Evolutionary conservation across 2,888 invertebrate genomes (phyloP).

Genomic region (Oxytorus armatus): DNA sequence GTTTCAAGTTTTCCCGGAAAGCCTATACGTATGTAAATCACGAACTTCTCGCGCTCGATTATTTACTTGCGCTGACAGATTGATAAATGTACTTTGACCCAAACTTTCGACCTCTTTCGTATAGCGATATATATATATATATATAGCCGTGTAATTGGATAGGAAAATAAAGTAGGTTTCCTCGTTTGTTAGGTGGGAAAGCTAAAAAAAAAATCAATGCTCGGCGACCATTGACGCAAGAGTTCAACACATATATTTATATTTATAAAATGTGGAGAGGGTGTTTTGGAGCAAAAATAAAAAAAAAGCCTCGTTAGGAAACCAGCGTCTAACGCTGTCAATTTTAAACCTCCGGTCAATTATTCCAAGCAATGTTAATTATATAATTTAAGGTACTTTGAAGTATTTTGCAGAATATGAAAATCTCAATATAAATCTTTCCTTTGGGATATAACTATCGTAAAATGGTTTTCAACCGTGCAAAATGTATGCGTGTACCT

Average conservation of each 20-base stretch:
- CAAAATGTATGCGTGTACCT: background rate
- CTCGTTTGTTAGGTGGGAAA: slow-evolving; percentile 16
- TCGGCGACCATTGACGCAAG: slow-evolving; percentile 31
- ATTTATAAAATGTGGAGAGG: too few species aligned
- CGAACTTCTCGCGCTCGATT: slow-evolving; percentile 47
- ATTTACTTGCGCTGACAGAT: slow-evolving; percentile 28
- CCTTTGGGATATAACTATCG: too few species aligned
- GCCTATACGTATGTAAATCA: slow-evolving; percentile 24
- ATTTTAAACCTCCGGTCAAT: background rate
- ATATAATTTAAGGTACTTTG: too few species aligned
- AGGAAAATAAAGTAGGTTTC: slow-evolving; percentile 24
- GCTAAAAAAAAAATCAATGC: slow-evolving; percentile 34
- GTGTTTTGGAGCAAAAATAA: too few species aligned
- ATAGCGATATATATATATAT: background rate
- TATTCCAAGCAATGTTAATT: too few species aligned
- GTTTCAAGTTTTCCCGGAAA: background rate
- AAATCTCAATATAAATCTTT: too few species aligned
- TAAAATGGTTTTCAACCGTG: too few species aligned
- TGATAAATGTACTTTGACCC: slow-evolving; percentile 48
- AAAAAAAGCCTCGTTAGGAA: background rate
- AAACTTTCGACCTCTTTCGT: slow-evolving; percentile 36
- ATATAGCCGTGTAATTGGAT: slow-evolving; percentile 7
- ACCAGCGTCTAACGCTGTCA: too few species aligned
- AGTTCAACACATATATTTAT: slow-evolving; percentile 10
- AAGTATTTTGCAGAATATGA: too few species aligned